Percentiles rank a stretch among this genome's conserved stretches.
phyloP scores from a whole-genome alignment of 2,888 invertebrate species.

The Quadroppia sp. region DNA sequence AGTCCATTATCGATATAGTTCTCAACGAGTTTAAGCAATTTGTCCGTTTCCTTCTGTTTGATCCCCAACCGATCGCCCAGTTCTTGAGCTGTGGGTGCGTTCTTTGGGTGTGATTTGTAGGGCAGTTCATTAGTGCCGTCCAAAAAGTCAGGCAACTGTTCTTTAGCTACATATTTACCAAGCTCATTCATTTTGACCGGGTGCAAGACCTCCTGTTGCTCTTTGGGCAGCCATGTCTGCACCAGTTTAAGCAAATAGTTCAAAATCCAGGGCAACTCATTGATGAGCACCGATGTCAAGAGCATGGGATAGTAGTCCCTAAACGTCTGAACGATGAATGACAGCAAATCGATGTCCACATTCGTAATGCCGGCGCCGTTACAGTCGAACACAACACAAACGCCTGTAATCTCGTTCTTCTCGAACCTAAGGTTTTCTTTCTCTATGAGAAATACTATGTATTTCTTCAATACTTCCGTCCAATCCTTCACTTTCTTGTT shows the following conservation, averaged over 20 bases:
- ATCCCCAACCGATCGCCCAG: background rate
- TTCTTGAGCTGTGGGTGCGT: conserved; percentile 9
- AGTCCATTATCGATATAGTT: background rate
- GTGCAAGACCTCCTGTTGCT: conserved; percentile 25
- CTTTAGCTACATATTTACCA: conserved; percentile 17
- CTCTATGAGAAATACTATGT: conserved; percentile 11
- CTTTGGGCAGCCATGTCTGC: conserved; percentile 37
- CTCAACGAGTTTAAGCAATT: conserved; percentile 2
- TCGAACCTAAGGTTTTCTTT: conserved; percentile 2
- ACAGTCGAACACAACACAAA: conserved; percentile 36
- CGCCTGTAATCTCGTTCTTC: conserved; percentile 11
- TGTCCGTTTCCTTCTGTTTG: conserved; percentile 12
- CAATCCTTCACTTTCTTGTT: conserved; percentile 19
- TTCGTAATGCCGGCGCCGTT: conserved; percentile 31
- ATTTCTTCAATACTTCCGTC: conserved; percentile 18
- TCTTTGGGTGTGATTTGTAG: background rate
- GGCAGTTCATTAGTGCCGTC: conserved; percentile 1
- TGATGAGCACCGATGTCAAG: conserved; percentile 6
- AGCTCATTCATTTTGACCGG: conserved; percentile 20
- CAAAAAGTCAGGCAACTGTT: conserved; percentile 31
- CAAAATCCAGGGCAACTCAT: conserved; percentile 35
- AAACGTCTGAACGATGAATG: conserved; percentile 22
- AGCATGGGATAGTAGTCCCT: conserved; percentile 6
- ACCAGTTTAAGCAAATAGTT: conserved; percentile 36
- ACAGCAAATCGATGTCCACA: conserved; percentile 36